phyloP scores from a whole-genome alignment of 1,140 invertebrate genomes.

The Drosophila sproati region DNA sequence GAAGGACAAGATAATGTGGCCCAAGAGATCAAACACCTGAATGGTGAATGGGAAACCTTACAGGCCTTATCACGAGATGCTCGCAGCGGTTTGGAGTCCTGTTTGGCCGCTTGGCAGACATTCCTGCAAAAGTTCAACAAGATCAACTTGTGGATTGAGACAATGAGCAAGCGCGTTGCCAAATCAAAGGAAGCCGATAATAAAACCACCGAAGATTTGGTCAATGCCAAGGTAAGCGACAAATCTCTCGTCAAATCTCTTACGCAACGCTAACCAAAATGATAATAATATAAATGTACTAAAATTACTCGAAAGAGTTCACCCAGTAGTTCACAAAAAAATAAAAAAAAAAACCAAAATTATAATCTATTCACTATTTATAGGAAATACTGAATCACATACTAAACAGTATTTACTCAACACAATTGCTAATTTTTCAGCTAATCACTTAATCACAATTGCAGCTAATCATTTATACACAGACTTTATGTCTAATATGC shows the following conservation, averaged over 20 bases:
- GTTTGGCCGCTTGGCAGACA: constrained; percentile 94
- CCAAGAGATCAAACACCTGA: constrained; percentile 93
- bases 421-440: constrained; percentile 65
- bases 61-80: constrained; percentile 92
- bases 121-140: constrained; percentile 91
- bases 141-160: constrained; percentile 92
- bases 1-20: constrained; percentile 94
- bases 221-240: constrained; percentile 89
- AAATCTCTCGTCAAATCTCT: constrained; percentile 42
- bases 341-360: constrained; percentile 43
- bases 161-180: constrained; percentile 89
- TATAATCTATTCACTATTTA: constrained; percentile 42
- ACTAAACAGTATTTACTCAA: constrained; percentile 65
- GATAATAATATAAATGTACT: constrained; percentile 47
- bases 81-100: constrained; percentile 91
- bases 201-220: constrained; percentile 92
- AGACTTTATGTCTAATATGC: constrained; percentile 55
- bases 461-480: constrained; percentile 72
- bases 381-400: constrained; percentile 32
- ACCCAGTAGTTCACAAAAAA: constrained; percentile 49
- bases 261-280: constrained; percentile 72
- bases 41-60: constrained; percentile 94
- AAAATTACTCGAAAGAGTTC: constrained; percentile 52
- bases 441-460: constrained; percentile 63
- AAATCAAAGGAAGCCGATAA: constrained; percentile 90